These are phyloP conservation scores for Paramormyrops hopkinsi DNA, from an alignment of 2,797 vertebrate genomes.

Conservation along the genomic window DNA sequence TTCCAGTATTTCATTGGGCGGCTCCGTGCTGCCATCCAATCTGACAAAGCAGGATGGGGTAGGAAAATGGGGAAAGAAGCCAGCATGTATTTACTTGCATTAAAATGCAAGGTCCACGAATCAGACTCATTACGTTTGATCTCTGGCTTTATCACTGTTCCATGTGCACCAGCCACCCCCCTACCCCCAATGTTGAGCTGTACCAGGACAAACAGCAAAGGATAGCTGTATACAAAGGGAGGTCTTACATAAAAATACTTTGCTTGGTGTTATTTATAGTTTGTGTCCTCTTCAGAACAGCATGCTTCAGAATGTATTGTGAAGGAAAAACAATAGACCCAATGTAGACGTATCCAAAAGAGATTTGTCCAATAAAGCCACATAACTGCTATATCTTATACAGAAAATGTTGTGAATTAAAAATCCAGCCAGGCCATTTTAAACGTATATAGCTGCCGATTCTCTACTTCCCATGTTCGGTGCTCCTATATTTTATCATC, in stretches of 20 bases:
- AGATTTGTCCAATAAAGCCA: background rate
- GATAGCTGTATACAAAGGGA: background rate
- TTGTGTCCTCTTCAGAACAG: background rate
- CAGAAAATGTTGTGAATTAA: background rate
- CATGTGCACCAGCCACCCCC: background rate
- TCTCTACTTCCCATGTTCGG: background rate
- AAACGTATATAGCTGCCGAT: background rate
- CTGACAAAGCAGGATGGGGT: conserved; percentile 46
- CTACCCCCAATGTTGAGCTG: background rate
- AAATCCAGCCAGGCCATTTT: background rate
- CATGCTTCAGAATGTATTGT: background rate
- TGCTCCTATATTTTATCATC: background rate
- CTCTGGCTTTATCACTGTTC: background rate
- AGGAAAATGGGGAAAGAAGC: background rate
- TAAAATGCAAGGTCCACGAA: background rate
- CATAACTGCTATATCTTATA: background rate
- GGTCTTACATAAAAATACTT: background rate
- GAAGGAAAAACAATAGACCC: background rate
- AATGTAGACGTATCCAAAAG: background rate
- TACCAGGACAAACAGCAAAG: background rate
- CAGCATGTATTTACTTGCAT: background rate
- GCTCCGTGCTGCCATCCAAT: conserved; percentile 86
- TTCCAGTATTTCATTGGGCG: conserved; percentile 84
- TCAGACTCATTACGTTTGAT: background rate
- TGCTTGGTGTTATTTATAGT: background rate